Percentiles rank a stretch among this genome's conserved stretches.
These are phyloP conservation scores for Adrianichthys oophorus DNA, from an alignment of 2,797 vertebrate species.

Conservation along the genomic window DNA sequence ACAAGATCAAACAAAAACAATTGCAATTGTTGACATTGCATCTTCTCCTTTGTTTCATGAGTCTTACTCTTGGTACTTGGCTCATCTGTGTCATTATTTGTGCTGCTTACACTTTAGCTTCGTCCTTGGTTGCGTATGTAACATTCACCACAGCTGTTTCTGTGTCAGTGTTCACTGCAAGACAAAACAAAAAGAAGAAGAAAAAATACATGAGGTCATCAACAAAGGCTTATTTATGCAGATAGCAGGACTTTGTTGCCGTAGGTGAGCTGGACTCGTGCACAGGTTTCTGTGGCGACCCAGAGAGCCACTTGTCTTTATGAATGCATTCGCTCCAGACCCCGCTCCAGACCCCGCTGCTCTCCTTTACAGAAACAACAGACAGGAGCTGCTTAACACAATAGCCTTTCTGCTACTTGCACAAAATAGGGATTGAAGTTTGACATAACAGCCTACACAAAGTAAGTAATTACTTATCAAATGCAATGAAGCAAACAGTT, in stretches of 20 bases:
- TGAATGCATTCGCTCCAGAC: slow-evolving; percentile 58
- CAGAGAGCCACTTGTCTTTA: slow-evolving; percentile 54
- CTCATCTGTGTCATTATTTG: slow-evolving; percentile 16
- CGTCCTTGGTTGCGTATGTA: slow-evolving; percentile 90
- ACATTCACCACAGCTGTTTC: slow-evolving; percentile 97
- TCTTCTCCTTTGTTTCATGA: slow-evolving; percentile 18
- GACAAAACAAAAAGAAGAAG: slow-evolving; percentile 33
- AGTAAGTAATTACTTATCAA: slow-evolving; percentile 30
- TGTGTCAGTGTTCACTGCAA: slow-evolving; percentile 91
- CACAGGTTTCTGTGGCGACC: slow-evolving; percentile 54
- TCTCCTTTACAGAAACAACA: slow-evolving; percentile 42
- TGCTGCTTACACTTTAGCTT: slow-evolving; percentile 90
- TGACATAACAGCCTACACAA: slow-evolving; percentile 32
- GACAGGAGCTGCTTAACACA: slow-evolving; percentile 45
- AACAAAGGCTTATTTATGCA: slow-evolving; percentile 26
- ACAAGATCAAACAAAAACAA: slow-evolving; percentile 2
- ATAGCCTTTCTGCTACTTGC: slow-evolving; percentile 39
- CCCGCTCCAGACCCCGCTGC: slow-evolving; percentile 46
- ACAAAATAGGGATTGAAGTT: slow-evolving; percentile 44
- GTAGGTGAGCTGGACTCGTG: slow-evolving; percentile 44
- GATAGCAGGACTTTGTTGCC: slow-evolving; percentile 23
- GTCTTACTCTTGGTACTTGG: slow-evolving; percentile 4
- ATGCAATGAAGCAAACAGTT: slow-evolving; percentile 14
- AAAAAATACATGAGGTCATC: slow-evolving; percentile 22
- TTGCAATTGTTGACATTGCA: neutral